Evolutionary conservation across 2,888 invertebrate species (phyloP).

Genomic region (Mechanitis mazaeus): DNA sequence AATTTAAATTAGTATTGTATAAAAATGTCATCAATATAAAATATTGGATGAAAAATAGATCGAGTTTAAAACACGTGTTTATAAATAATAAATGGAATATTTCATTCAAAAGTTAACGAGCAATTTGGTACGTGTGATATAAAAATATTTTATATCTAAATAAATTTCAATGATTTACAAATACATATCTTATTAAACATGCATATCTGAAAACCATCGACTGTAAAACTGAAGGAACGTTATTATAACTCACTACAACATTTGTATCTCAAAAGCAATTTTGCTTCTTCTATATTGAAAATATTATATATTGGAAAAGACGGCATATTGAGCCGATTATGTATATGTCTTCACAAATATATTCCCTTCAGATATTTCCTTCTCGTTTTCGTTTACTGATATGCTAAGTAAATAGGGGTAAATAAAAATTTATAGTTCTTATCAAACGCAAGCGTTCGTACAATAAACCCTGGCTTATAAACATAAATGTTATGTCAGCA

Average conservation of each 20-base stretch:
- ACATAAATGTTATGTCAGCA: no score
- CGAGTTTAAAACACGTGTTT: no score
- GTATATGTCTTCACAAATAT: slow-evolving; percentile 19
- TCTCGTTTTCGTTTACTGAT: neutral
- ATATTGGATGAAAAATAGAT: no score
- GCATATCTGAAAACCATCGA: neutral
- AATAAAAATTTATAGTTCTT: slow-evolving; percentile 3
- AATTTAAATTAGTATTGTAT: no score
- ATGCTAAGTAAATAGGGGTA: slow-evolving; percentile 1
- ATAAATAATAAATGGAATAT: no score
- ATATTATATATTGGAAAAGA: slow-evolving; percentile 12
- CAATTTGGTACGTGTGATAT: no score
- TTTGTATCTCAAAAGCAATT: slow-evolving; percentile 11
- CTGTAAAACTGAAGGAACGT: neutral
- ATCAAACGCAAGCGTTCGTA: neutral
- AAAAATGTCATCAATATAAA: no score
- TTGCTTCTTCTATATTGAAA: slow-evolving; percentile 12
- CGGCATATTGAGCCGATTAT: slow-evolving; percentile 28
- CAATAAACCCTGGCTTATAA: no score
- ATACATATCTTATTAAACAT: neutral
- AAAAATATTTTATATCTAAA: neutral
- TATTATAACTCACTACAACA: neutral
- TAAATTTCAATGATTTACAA: neutral
- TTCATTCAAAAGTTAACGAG: no score
- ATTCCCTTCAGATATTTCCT: neutral